Evolutionary conservation across 2,888 invertebrate genomes (phyloP).

Genomic region (Craniophora ligustri): DNA sequence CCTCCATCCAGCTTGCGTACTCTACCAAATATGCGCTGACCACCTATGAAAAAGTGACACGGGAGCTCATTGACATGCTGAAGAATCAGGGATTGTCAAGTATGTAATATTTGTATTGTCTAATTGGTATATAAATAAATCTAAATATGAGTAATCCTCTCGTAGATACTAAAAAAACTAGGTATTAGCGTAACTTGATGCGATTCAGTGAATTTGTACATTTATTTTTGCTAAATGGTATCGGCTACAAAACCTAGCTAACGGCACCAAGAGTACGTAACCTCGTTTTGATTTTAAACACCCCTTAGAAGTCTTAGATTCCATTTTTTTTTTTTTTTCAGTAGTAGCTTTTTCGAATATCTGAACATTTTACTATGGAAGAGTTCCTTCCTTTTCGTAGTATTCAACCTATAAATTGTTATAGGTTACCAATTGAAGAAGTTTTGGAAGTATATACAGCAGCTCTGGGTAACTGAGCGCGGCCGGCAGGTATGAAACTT

Average conservation of each 20-base stretch:
- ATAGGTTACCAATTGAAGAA: slow-evolving; percentile 83
- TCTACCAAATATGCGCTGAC: slow-evolving; percentile 77
- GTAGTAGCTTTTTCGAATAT: too few relatives aligned
- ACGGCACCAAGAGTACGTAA: too few relatives aligned
- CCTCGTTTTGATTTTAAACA: not conserved
- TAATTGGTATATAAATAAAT: too few relatives aligned
- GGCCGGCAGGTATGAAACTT: slow-evolving; percentile 77
- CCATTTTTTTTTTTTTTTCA: too few relatives aligned
- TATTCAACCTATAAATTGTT: slow-evolving; percentile 18
- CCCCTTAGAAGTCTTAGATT: not conserved
- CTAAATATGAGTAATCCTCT: too few relatives aligned
- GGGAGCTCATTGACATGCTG: slow-evolving; percentile 76
- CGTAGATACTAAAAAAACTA: too few relatives aligned
- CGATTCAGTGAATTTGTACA: too few relatives aligned
- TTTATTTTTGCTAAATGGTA: too few relatives aligned
- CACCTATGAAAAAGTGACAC: slow-evolving; percentile 72
- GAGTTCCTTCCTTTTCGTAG: too few relatives aligned
- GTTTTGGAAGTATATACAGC: slow-evolving; percentile 82
- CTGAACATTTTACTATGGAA: too few relatives aligned
- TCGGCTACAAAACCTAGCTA: too few relatives aligned
- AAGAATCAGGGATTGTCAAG: slow-evolving; percentile 82
- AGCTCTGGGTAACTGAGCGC: slow-evolving; percentile 85
- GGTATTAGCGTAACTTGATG: too few relatives aligned
- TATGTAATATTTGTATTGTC: slow-evolving; percentile 52
- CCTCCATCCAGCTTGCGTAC: slow-evolving; percentile 77